Conservation (phyloP, 2,113 vertebrate genomes). For the Nothoprocta perdicaria region DNA sequence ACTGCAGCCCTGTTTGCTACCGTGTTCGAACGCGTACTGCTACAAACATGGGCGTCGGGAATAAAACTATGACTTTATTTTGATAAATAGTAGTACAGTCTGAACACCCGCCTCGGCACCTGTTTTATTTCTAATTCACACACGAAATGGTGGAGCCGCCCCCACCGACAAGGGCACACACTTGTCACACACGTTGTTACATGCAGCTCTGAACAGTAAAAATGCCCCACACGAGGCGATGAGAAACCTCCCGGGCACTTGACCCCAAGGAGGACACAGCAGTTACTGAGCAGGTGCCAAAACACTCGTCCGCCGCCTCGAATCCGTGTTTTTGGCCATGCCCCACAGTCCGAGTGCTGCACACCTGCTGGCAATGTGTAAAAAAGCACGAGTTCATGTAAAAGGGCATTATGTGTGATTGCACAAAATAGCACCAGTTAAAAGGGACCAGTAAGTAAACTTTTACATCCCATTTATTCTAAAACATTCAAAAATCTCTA, state of each 20-base stretch:
- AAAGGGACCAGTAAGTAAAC: neutral
- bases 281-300: rapidly evolving
- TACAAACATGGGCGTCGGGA: neutral
- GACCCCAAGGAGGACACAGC: rapidly evolving
- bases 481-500: neutral
- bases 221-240: rapidly evolving
- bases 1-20: neutral
- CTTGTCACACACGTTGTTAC: neutral
- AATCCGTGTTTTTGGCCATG: rapidly evolving
- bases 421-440: neutral
- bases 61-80: neutral
- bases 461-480: neutral
- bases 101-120: rapidly evolving
- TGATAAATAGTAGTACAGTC: neutral
- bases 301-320: rapidly evolving
- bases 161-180: neutral
- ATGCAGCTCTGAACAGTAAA: neutral
- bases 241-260: rapidly evolving
- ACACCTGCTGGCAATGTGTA: neutral
- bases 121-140: neutral
- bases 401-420: neutral
- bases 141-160: neutral
- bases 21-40: rapidly evolving
- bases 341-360: rapidly evolving
- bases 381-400: rapidly evolving